Conservation (phyloP, 1,140 invertebrate genomes). For the Drosophila subobscura region DNA sequence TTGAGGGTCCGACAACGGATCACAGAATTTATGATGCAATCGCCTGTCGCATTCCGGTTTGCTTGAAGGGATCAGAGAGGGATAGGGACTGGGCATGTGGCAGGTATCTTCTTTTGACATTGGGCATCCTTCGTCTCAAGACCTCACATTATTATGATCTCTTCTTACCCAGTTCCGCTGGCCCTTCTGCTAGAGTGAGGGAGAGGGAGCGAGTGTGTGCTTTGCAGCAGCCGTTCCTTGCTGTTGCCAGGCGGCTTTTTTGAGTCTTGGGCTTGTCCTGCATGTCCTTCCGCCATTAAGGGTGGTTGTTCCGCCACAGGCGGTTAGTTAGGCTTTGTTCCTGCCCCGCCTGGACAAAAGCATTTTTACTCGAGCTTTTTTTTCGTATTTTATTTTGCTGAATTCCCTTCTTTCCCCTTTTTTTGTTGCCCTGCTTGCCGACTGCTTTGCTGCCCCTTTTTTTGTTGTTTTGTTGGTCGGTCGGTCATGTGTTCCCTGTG, state of each 20-base stretch:
- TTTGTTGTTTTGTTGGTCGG: conserved; percentile 5
- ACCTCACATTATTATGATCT: conserved; percentile 77
- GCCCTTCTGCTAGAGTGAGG: conserved; percentile 11
- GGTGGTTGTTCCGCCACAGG: conserved; percentile 67
- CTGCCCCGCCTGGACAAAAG: conserved; percentile 64
- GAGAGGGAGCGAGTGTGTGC: neutral
- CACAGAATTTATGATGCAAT: conserved; percentile 79
- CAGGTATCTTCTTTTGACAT: conserved; percentile 70
- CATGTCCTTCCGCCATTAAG: conserved; percentile 75
- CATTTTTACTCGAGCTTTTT: conserved; percentile 73
- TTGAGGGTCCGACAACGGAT: conserved; percentile 31
- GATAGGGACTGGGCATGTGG: conserved; percentile 50
- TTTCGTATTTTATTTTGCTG: conserved; percentile 61
- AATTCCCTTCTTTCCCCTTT: conserved; percentile 45
- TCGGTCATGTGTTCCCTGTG: conserved; percentile 32
- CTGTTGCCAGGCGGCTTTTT: conserved; percentile 59
- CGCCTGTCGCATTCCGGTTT: conserved; percentile 62
- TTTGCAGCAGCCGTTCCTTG: conserved; percentile 45
- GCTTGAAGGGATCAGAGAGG: conserved; percentile 1
- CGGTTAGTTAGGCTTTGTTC: conserved; percentile 72
- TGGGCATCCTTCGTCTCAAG: conserved; percentile 76
- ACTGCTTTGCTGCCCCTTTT: conserved; percentile 39
- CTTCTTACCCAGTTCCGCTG: conserved; percentile 53
- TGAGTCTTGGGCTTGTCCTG: conserved; percentile 49
- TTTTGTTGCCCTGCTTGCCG: conserved; percentile 37